These are phyloP conservation scores for Drosophila pruinosa DNA, from an alignment of 1,140 invertebrate species.

Conservation along the genomic window DNA sequence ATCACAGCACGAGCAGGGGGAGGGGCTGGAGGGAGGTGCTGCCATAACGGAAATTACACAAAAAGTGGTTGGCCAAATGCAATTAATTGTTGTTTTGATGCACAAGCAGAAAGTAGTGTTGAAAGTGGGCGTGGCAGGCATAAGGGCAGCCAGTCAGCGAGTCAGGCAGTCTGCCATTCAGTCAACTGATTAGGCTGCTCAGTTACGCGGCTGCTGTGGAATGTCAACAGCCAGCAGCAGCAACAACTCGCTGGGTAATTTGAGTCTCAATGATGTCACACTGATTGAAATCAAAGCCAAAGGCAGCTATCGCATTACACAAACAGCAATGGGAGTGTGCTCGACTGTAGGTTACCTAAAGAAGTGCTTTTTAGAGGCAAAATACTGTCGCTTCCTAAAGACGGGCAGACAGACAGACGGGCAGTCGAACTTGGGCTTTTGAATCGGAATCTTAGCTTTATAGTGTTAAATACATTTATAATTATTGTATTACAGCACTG, in stretches of 20 bases:
- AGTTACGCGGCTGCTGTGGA: slow-evolving; percentile 1
- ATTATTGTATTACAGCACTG: too few relatives aligned
- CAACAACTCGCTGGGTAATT: slow-evolving; percentile 9
- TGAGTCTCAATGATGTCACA: slow-evolving; percentile 39
- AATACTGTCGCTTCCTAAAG: too few relatives aligned
- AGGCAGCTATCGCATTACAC: slow-evolving; percentile 33
- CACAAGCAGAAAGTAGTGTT: neutral
- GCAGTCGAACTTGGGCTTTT: too few relatives aligned
- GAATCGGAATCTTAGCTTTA: too few relatives aligned
- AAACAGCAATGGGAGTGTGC: neutral
- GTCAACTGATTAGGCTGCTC: slow-evolving; percentile 6
- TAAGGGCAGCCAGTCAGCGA: neutral
- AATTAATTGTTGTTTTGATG: slow-evolving; percentile 17
- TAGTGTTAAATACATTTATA: too few relatives aligned
- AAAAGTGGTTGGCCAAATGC: slow-evolving; percentile 16
- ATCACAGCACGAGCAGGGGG: neutral
- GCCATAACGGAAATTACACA: slow-evolving; percentile 31
- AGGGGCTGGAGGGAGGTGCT: neutral
- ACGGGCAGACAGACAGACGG: too few relatives aligned
- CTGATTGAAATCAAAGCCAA: slow-evolving; percentile 37
- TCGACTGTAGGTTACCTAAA: too few relatives aligned
- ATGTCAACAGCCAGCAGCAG: neutral
- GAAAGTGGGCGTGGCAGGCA: slow-evolving; percentile 3
- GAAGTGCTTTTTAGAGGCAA: too few relatives aligned
- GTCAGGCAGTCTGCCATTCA: too few relatives aligned